These are phyloP conservation scores for Haplochromis vanheusdeni DNA, from an alignment of 2,113 vertebrate species.

Conservation along the genomic window DNA sequence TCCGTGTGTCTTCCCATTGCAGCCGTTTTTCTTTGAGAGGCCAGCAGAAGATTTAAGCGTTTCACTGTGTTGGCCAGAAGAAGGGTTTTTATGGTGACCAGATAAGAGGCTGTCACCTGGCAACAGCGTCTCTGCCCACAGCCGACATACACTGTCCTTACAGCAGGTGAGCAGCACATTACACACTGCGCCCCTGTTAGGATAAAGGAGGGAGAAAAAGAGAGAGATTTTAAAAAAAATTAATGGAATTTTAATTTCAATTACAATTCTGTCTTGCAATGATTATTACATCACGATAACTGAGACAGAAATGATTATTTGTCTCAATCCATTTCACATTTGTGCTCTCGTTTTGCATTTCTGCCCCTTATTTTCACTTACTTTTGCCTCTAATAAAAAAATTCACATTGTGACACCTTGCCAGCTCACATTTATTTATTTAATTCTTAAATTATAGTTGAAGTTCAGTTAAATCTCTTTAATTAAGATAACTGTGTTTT, in stretches of 20 bases:
- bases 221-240: not conserved
- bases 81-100: conserved; percentile 70
- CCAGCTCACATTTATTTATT: not conserved
- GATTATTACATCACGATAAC: not conserved
- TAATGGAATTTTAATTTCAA: not conserved
- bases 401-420: not conserved
- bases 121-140: conserved; percentile 95
- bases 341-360: not conserved
- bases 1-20: conserved; percentile 73
- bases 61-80: conserved; percentile 45
- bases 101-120: conserved; percentile 87
- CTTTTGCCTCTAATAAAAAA: not conserved
- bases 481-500: not conserved
- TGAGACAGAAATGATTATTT: not conserved
- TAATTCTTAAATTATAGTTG: not conserved
- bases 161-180: conserved; percentile 94
- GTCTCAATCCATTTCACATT: not conserved
- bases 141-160: conserved; percentile 95
- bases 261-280: not conserved
- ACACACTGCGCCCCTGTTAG: conserved; percentile 83
- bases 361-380: not conserved
- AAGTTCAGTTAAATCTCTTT: not conserved
- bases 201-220: conserved; percentile 3
- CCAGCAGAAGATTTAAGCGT: conserved; percentile 39
- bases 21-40: conserved; percentile 70